Evolutionary conservation across 2,888 invertebrate genomes (phyloP), one percentile per base, ranked within the genome.

Genomic region (Coleophora deauratella): DNA sequence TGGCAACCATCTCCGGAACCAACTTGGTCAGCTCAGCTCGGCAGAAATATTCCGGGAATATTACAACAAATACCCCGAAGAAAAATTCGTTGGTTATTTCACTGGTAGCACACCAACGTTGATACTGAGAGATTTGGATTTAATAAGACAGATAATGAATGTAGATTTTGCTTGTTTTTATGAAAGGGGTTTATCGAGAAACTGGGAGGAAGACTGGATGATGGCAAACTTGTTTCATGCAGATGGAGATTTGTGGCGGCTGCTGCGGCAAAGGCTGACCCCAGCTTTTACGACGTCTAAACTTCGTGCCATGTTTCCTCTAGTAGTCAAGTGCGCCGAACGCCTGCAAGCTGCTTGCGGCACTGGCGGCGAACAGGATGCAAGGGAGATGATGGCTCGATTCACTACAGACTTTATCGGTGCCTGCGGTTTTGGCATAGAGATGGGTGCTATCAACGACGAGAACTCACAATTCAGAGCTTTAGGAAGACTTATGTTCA

Each of bases 371-470:
- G 1, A 43, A 46, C 1, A 57, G 1, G 62, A 67, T 33, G 54
- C 61, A 0, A 46, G 61, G 2, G 65, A 68, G 12, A 42, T 69
- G 1, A 62, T 66, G 57, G 62, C 66, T 0, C 45, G 66, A 11
- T 71, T 62, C 37, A 65, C 67, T 0, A 68, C 60, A 0, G 70
- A 71, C 37, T 60, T 63, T n/a, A 66, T 69, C 3, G 64, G 63
- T 3, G 58, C 64, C 0, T 62, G 61, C 38, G 69, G 64, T 3
- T 71, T 67, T 27, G 70, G 69, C 2, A 51, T 71, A 3, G 57
- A 71, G 7, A 51, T 55, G 11, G 54, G 62, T 35, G 49, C 62
- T 3, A 46, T 71, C 14, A 57, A 57, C 7, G 55, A 65, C 7
- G 58, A 64, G 33, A 48, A 52, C 11, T 64, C 65, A 1, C 46